A percentile compares a stretch with the other conserved stretches of the same genome.
These are phyloP conservation scores for Glareola pratincola DNA, from an alignment of 2,113 vertebrate species.

Conservation along the genomic window DNA sequence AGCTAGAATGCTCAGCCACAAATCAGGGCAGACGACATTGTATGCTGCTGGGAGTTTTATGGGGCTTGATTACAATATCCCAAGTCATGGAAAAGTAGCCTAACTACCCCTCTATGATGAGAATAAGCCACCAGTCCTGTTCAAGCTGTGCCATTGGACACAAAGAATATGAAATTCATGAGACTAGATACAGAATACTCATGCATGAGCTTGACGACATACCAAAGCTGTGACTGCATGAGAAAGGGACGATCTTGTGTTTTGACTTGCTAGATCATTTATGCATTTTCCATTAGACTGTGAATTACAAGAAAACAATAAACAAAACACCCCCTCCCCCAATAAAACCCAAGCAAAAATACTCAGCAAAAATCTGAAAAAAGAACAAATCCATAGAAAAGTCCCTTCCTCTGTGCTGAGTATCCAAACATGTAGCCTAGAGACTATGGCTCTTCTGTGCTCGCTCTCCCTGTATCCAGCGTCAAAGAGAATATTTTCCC, in stretches of 20 bases:
- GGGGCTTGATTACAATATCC: conserved; percentile 64
- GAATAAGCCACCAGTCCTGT: conserved; percentile 62
- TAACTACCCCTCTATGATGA: conserved; percentile 56
- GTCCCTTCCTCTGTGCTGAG: neutral
- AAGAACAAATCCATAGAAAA: neutral
- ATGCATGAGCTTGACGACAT: neutral
- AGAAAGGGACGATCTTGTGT: conserved; percentile 16
- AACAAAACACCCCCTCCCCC: neutral
- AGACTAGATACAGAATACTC: conserved; percentile 54
- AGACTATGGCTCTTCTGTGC: neutral
- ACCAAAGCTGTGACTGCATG: conserved; percentile 56
- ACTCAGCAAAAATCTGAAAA: neutral
- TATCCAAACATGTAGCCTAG: neutral
- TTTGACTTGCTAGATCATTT: neutral
- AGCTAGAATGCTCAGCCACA: conserved; percentile 38
- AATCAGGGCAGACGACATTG: conserved; percentile 27
- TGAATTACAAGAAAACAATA: neutral
- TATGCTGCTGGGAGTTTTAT: conserved; percentile 45
- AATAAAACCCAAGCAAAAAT: neutral
- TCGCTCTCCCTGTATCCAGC: neutral
- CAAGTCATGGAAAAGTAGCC: conserved; percentile 44
- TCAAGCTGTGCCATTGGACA: conserved; percentile 63
- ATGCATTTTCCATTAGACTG: conserved; percentile 10
- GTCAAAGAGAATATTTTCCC: neutral
- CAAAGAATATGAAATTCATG: conserved; percentile 68